Percentiles rank a stretch among this genome's conserved stretches.
Evolutionary conservation across 1,140 invertebrate species (phyloP).

Genomic region (Lepidurus apus): DNA sequence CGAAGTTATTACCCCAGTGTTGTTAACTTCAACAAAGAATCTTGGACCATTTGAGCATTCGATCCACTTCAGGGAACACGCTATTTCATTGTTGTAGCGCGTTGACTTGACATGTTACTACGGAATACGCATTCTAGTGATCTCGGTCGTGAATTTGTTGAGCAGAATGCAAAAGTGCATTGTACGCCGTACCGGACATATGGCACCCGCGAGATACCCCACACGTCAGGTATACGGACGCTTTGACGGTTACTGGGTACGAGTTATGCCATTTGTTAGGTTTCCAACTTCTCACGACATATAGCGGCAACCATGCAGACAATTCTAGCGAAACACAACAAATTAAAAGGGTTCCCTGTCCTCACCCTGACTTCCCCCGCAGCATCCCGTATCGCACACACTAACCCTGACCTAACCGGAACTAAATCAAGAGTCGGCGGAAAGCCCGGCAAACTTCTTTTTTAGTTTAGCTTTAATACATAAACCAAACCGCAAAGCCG

Average conservation of each 20-base stretch:
- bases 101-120: neutral
- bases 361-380: neutral
- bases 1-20: neutral
- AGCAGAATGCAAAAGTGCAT: neutral
- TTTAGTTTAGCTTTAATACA: neutral
- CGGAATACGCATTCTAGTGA: neutral
- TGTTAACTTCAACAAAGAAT: neutral
- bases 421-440: neutral
- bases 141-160: neutral
- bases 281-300: slow-evolving; percentile 10
- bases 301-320: neutral
- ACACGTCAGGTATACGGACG: neutral
- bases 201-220: neutral
- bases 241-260: neutral
- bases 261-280: neutral
- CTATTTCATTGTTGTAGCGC: neutral
- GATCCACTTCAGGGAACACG: neutral
- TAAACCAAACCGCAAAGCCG: neutral
- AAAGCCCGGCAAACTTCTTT: neutral
- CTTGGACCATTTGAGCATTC: neutral
- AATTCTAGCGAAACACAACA: neutral
- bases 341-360: neutral
- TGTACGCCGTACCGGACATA: neutral
- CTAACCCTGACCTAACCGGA: slow-evolving; percentile 16
- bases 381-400: neutral